Evolutionary conservation across 2,113 vertebrate species (phyloP).

Genomic region (Crotalus horridus): DNA sequence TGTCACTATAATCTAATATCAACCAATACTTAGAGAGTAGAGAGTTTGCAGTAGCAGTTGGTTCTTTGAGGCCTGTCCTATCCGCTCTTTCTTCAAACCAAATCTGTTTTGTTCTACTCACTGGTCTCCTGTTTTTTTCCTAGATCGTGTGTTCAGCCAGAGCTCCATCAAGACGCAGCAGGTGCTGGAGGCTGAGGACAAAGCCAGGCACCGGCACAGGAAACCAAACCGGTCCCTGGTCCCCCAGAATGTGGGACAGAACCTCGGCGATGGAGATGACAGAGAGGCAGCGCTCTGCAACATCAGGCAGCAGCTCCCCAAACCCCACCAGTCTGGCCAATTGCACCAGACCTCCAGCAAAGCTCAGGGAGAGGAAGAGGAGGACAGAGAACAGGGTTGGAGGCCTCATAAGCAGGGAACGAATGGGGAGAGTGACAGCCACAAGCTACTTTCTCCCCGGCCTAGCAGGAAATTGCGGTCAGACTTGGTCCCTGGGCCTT

Average conservation of each 20-base stretch:
- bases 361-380: neutral
- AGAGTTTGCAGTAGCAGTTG: neutral
- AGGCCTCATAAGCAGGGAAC: neutral
- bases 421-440: neutral
- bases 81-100: neutral
- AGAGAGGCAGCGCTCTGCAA: neutral
- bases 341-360: neutral
- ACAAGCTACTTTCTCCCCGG: neutral
- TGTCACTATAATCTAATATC: neutral
- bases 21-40: neutral
- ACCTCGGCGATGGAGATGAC: neutral
- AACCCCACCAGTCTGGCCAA: neutral
- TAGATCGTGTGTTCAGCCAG: conserved; percentile 6
- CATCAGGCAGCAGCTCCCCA: neutral
- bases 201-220: neutral
- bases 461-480: neutral
- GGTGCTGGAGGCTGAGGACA: conserved; percentile 3
- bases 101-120: neutral
- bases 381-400: neutral
- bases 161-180: neutral
- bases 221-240: neutral
- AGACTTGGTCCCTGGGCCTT: neutral
- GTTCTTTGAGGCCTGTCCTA: neutral
- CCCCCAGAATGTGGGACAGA: neutral
- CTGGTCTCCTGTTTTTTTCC: neutral